These are phyloP conservation scores for Callinectes sapidus DNA, from an alignment of 2,888 invertebrate species.

Conservation along the genomic window DNA sequence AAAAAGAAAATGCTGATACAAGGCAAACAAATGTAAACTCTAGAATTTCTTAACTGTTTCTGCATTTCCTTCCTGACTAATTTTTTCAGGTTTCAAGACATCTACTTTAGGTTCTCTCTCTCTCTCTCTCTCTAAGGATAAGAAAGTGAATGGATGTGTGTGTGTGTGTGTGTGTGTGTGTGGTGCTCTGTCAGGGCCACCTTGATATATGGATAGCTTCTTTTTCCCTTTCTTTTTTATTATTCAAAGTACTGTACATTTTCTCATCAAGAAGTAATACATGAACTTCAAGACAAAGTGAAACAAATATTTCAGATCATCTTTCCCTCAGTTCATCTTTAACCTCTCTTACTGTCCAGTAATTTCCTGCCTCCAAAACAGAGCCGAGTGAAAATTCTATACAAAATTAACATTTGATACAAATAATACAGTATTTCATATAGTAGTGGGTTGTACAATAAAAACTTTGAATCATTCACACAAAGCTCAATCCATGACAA, in stretches of 20 bases:
- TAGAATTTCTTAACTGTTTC: too few species aligned
- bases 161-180: too few species aligned
- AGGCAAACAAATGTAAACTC: too few species aligned
- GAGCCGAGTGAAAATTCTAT: neutral
- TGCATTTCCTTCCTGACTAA: neutral
- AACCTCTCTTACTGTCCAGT: neutral
- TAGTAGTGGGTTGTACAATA: neutral
- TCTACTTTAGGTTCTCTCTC: too few species aligned
- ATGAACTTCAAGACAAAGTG: neutral
- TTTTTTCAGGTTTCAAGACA: neutral
- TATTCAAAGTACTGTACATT: neutral
- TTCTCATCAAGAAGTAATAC: neutral
- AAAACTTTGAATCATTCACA: neutral
- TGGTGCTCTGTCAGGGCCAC: too few species aligned
- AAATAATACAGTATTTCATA: neutral
- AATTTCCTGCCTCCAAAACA: neutral
- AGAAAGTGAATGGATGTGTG: neutral
- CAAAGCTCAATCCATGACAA: neutral
- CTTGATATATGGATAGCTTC: neutral
- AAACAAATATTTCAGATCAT: neutral
- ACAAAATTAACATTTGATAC: neutral
- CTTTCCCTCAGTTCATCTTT: neutral
- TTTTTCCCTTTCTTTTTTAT: neutral
- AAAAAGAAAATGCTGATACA: neutral
- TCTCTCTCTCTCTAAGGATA: too few species aligned